Base-by-base conservation (phyloP, 2,113 vertebrate species). In the Edolisoma coerulescens region DNA sequence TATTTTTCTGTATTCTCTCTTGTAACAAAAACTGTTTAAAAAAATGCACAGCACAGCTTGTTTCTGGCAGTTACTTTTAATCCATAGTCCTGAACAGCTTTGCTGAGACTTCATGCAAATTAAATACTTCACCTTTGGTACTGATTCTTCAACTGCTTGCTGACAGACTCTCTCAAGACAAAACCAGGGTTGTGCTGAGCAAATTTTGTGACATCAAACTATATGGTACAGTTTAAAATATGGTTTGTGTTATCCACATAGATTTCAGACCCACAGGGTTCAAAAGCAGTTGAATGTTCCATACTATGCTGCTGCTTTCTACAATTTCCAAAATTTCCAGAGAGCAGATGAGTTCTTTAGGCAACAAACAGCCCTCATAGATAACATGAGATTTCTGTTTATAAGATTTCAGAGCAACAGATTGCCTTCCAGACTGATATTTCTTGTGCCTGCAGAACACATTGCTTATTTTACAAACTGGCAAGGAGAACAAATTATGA, bases 401-500 rank as follows among this genome's bases (percentile, higher is more conserved):
- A 32, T 52, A 85, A 65, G 61, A 85, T 86, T 83, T 76, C 42
- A 69, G 37, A 92, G 57, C 67, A 94, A 83, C 32, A 71, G 61
- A 90, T 71, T 89, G n/a, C 71, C 89, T 94, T 83, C 49, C 33
- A 91, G 78, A 49, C 54, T 53, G 39, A 3, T 87, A 85, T 52
- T 93, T 93, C 59, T 85, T 83, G 12, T 57, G 75, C 63, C 37
- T 92, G 49, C 41, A 87, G 82, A 96, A 90, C 11, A 35, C 37
- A 57, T 56, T 87, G 65, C n/a, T 95, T 95, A 76, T 57, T 88
- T 59, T 70, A 68, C 44, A 85, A 82, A 60, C 70, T 73, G 67
- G 70, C 57, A 83, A 85, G 61, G 37, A 87, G 53, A 79, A 91
- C 44, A 85, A 88, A 94, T 92, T 90, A 83, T 69, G 79, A 90